These are phyloP conservation scores for Helicoverpa armigera DNA, from an alignment of 1,140 invertebrate genomes.

Conservation along the genomic window DNA sequence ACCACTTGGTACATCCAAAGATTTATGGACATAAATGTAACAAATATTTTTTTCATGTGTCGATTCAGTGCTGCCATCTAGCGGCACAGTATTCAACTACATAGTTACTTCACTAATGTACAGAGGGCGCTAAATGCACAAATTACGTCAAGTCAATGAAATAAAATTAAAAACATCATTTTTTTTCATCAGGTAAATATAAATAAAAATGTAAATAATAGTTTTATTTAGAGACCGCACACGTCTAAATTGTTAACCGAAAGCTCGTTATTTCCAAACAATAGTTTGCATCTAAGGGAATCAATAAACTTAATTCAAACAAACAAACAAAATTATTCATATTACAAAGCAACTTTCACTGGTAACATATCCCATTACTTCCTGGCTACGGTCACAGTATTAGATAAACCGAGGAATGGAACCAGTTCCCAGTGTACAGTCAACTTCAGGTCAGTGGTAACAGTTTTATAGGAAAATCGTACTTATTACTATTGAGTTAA, in stretches of 20 bases:
- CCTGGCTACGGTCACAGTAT: constrained; percentile 23
- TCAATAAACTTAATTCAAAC: background rate
- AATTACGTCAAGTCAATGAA: too few relatives aligned
- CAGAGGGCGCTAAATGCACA: constrained; percentile 8
- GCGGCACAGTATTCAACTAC: background rate
- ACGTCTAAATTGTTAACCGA: too few relatives aligned
- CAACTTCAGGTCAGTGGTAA: too few relatives aligned
- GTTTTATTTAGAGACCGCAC: background rate
- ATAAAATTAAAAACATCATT: too few relatives aligned
- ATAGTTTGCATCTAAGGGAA: background rate
- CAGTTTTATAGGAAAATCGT: too few relatives aligned
- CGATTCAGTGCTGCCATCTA: background rate
- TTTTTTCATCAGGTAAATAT: too few relatives aligned
- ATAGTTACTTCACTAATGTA: too few relatives aligned
- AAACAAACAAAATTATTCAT: constrained; percentile 24
- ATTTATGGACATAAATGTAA: background rate
- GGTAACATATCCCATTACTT: constrained; percentile 30
- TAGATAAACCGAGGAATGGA: constrained; percentile 29
- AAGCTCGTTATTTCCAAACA: background rate
- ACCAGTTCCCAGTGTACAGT: constrained; percentile 21
- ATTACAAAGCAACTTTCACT: constrained; percentile 26
- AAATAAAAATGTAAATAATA: too few relatives aligned
- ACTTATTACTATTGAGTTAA: too few relatives aligned
- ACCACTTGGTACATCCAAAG: background rate
- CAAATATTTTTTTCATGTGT: too few relatives aligned